Percentiles rank a stretch among this genome's conserved stretches.
Evolutionary conservation across 1,140 invertebrate genomes (phyloP).

Genomic region (Radopholus similis): DNA sequence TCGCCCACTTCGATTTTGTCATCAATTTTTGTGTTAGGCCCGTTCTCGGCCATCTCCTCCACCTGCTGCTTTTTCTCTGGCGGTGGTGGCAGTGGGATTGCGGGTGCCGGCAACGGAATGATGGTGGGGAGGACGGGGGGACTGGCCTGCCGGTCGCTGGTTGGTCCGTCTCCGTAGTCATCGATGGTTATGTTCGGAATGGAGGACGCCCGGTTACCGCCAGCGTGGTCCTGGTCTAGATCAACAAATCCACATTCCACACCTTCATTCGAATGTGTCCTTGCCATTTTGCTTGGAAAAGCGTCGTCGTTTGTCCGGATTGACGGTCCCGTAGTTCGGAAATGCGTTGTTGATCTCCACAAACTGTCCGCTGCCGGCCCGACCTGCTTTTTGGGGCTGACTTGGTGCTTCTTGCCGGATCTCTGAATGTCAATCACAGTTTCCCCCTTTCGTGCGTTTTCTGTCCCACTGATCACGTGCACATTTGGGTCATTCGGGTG

Average conservation of each 20-base stretch:
- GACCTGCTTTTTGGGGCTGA: background rate
- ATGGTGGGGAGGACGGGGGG: too few species aligned
- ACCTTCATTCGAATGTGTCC: background rate
- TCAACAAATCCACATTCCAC: background rate
- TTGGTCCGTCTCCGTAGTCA: background rate
- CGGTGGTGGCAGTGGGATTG: slow-evolving; percentile 10
- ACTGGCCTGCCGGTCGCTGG: background rate
- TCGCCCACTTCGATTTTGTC: background rate
- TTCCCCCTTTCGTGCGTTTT: background rate
- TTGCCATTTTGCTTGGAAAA: too few species aligned
- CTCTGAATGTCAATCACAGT: background rate
- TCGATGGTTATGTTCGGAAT: slow-evolving; percentile 5
- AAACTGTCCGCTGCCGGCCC: background rate
- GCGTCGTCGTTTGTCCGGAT: background rate
- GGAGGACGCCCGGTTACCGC: background rate
- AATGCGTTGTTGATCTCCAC: background rate
- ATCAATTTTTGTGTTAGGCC: too few species aligned
- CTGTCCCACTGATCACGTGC: background rate
- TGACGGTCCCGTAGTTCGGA: background rate
- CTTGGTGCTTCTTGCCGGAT: background rate
- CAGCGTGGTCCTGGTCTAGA: background rate
- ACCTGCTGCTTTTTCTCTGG: too few species aligned
- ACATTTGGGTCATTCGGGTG: slow-evolving; percentile 1
- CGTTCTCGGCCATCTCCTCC: too few species aligned
- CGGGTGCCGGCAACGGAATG: slow-evolving; percentile 11